Base-by-base conservation (phyloP, 2,113 vertebrate genomes). In the Heterochromis multidens region DNA sequence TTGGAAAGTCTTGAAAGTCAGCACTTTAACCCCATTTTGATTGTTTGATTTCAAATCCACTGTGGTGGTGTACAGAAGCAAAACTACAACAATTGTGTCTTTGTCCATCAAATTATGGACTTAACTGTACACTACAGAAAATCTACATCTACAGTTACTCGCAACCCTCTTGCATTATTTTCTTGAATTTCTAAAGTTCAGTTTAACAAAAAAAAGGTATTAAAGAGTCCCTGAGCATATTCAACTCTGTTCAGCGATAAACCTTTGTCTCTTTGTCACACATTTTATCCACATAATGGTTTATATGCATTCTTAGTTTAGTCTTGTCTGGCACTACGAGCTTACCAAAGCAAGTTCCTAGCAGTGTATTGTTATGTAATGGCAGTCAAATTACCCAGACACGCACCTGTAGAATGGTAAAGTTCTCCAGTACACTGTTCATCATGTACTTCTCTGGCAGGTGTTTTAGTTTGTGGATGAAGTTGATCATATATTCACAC, bases 401-500 rank as follows among this genome's bases (percentile, higher is more conserved):
- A 31, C 10, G 12, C 88, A 97, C 98, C 97, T 99, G 98, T 88
- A 99, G 95, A 94, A 99, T 98, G 90, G 98, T 99, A 96, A 99
- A 99, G 97, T 99, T 99, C 96, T 99, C 98, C 95, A 99, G 96
- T 85, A 99, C 98, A 17, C 97, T 99, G 96, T 99, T 99, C 98
- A 99, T 99, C 98, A 99, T 98, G 94, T 98, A 99, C 92, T 98
- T 98, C 95, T 99, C 98, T 0, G 98, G 98, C 92, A 99, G 96
- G 93, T 98, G 98, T 87, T 98, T 98, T 77, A 99, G 97, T 92
- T 99, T 99, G 95, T 99, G 98, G 96, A 99, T 99, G 94, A 99
- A 99, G 96, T 99, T 99, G 96, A 99, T 97, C 98, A 99, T 99
- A 91, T 99, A 99, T 94, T 99, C 98, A 43, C 98, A 99, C 98